Evolutionary conservation across 2,888 invertebrate species (phyloP), one percentile per base, ranked within the genome.

Genomic region (Caenorhabditis wallacei): DNA sequence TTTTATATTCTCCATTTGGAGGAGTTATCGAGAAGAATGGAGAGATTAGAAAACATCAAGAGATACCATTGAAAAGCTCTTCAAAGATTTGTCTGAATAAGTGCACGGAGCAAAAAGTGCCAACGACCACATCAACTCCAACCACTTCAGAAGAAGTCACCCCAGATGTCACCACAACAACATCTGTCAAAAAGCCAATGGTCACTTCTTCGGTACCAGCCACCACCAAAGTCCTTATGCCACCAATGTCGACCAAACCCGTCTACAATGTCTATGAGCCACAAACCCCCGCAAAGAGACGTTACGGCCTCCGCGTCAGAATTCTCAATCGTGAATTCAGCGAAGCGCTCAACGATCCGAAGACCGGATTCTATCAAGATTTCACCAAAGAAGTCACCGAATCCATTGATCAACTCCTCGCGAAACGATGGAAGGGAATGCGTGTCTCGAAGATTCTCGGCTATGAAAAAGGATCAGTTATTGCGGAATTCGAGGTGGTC

Each of bases 1-100:
- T 91, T 26, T 64, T 92, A n/a, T 92, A 91, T 82, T 85, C 91
- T 26, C 89, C 89, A 20, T 48, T 78, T 3, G 89, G 90, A 7
- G 91, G 91, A n/a, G 80, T 85, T 5, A 84, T 92, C 16, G 89
- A 89, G 63, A 87, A 82, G 64, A 88, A 85, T 18, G 89, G 86
- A 46, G 91, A 90, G 71, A 82, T 91, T 30, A 82, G 87, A n/a
- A 91, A 90, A 71, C 91, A 91, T 79, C 78, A 81, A 18, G 84
- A 85, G 57, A 90, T 89, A 0, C 91, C 91, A 20, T 66, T 87
- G 40, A 76, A 68, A 30, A 87, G 87, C 63, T 43, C 75, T 30
- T 82, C 78, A 1, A 84, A 85, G 82, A 87, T 90, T 18, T 82
- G 82, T 46, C 40, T 82, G 48, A 82, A 82, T 40, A 82, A 78